Evolutionary conservation across 92 coral and sea anemone species (phyloP).

Genomic region (Epizoanthus rinbou): DNA sequence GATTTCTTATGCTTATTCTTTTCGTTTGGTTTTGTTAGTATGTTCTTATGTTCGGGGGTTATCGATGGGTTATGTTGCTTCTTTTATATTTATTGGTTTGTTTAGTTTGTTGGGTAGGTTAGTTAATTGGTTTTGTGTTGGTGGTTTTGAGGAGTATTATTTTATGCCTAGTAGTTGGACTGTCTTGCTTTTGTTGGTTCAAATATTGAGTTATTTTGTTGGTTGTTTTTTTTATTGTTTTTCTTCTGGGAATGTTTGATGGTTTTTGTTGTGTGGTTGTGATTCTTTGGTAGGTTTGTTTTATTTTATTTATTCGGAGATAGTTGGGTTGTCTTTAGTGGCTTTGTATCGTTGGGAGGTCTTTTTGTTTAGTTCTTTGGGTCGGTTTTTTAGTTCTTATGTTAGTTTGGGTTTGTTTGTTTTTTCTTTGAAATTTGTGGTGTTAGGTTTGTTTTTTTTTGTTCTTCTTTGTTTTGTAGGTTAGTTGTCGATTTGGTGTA

Average conservation of each 20-base stretch:
- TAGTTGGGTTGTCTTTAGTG: neutral
- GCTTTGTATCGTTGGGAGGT: neutral
- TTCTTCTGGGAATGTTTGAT: neutral
- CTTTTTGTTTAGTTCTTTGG: neutral
- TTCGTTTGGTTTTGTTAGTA: neutral
- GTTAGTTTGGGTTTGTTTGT: neutral
- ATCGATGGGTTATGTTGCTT: neutral
- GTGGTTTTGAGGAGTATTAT: neutral
- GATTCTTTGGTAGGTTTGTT: neutral
- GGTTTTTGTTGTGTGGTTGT: neutral
- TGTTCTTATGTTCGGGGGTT: conserved; percentile 5
- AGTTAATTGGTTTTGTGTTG: neutral
- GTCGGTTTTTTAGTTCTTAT: neutral
- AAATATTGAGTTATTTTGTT: neutral
- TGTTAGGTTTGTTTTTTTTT: neutral
- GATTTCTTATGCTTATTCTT: neutral
- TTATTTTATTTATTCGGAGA: neutral
- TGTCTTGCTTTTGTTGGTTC: neutral
- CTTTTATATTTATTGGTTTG: neutral
- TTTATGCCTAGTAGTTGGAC: neutral
- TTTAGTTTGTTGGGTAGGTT: neutral
- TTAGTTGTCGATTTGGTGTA: neutral
- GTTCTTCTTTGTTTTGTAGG: too few species aligned
- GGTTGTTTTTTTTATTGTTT: neutral
- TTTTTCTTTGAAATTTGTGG: neutral